Conservation (phyloP, 1,140 invertebrate genomes). For the Bombyx mori region DNA sequence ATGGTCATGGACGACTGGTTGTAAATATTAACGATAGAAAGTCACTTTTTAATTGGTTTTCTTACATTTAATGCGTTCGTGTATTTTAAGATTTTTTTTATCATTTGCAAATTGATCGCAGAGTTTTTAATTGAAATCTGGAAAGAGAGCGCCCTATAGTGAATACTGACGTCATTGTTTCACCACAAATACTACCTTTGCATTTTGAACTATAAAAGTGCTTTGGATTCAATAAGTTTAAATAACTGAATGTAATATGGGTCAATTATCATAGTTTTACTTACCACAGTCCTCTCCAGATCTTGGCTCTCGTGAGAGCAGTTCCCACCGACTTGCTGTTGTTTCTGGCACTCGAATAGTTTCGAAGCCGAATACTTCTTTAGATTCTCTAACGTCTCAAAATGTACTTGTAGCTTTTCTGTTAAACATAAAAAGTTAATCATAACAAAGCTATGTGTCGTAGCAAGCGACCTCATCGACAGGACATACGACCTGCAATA, state of each 20-base stretch:
- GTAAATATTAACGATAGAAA: too few species aligned
- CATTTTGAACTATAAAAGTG: background rate
- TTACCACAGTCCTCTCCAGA: constrained; percentile 59
- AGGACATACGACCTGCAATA: too few species aligned
- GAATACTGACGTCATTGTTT: background rate
- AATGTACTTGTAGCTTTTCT: constrained; percentile 66
- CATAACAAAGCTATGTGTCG: background rate
- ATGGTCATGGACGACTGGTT: too few species aligned
- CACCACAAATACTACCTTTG: background rate
- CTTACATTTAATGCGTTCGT: too few species aligned
- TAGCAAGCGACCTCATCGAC: too few species aligned
- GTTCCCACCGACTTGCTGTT: constrained; percentile 64
- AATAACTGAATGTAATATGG: background rate
- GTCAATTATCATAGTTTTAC: constrained; percentile 12
- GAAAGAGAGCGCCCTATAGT: too few species aligned
- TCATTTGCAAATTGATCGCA: too few species aligned
- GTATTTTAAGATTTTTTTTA: too few species aligned
- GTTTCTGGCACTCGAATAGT: constrained; percentile 62
- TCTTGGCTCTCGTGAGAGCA: constrained; percentile 66
- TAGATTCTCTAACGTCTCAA: constrained; percentile 60
- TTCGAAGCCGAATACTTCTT: constrained; percentile 66
- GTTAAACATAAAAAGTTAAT: constrained; percentile 3
- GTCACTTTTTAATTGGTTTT: too few species aligned
- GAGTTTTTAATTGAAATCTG: too few species aligned
- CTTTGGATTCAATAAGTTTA: too few species aligned